phyloP scores from a whole-genome alignment of 2,113 vertebrate genomes.

The Bos indicus region DNA sequence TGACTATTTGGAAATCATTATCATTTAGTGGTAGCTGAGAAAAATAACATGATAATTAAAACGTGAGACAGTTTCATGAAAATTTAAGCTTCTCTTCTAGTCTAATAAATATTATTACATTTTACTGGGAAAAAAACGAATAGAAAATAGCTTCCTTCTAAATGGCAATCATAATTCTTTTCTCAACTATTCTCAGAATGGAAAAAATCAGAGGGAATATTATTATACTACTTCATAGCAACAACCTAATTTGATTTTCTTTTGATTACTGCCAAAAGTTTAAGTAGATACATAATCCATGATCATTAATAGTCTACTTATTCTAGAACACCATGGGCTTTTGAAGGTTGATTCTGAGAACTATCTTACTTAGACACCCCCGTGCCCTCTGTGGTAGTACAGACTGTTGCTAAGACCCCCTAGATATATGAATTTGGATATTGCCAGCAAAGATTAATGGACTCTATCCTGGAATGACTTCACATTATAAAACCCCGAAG shows the following conservation, averaged over 20 bases:
- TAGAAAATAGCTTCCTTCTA: background rate
- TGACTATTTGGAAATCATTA: background rate
- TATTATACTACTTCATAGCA: background rate
- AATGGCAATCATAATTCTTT: background rate
- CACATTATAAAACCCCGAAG: background rate
- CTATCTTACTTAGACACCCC: background rate
- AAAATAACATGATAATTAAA: background rate
- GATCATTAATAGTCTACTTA: conserved; percentile 7
- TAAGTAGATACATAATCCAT: background rate
- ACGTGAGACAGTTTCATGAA: background rate
- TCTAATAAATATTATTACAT: background rate
- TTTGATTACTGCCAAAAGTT: conserved; percentile 11
- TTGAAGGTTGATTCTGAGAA: background rate
- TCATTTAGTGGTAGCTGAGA: background rate
- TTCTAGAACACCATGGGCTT: background rate
- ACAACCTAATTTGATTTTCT: background rate
- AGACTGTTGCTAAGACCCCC: background rate
- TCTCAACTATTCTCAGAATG: background rate
- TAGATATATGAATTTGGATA: background rate
- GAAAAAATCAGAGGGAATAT: background rate
- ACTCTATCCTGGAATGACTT: background rate
- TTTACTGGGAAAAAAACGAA: background rate
- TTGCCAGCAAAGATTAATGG: background rate
- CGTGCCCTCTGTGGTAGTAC: background rate
- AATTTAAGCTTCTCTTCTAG: background rate